Base-by-base conservation (phyloP, 2,888 invertebrate genomes). In the Tenthredo distinguenda region DNA sequence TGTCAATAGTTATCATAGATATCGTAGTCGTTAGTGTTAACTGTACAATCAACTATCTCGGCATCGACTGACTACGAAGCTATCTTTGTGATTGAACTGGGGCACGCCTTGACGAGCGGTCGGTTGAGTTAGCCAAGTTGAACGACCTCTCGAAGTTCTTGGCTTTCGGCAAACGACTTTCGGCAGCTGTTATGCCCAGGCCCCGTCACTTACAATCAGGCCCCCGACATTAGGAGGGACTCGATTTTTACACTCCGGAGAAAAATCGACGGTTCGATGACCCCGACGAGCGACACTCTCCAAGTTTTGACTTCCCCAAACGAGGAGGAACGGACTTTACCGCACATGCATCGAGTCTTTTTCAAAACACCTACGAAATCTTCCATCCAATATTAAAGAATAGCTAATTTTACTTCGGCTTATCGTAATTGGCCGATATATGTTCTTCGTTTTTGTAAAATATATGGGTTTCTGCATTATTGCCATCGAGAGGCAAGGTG, bases 31-130 rank as follows among this genome's bases (percentile, higher is more conserved):
- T 58, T 81, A 81, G 37, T 62, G 81, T 81, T 81, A 81, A 81
- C 81, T 81, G 81, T 81, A 81, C 81, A 81, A 81, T 81, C 58
- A 62, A 81, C 62, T 58, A 81, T 81, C 58, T 50, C 18, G 26
- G 58, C 47, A 62, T 81, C 62, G 81, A 77, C 77, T 62, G 58
- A 43, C 72, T 43, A 74, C 72, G 40, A 43, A 37, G 47, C 68
- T 77, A 77, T 77, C 62, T 58, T 58, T 81, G 58, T 81, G 81
- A 81, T 81, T 81, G 81, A 81, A 81, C 81, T 81, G 81, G 81
- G 81, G 81, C 81, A 81, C 81, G 81, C 81, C 81, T 81, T 81
- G 81, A 81, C 81, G 81, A 81, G 58, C 81, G 81, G 58, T 81
- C 12, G 34, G 81, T 62, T 62, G 81, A 81, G 81, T 58, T 81